Conservation (phyloP, 2,797 vertebrate genomes). For the Gambusia yucatana region DNA sequence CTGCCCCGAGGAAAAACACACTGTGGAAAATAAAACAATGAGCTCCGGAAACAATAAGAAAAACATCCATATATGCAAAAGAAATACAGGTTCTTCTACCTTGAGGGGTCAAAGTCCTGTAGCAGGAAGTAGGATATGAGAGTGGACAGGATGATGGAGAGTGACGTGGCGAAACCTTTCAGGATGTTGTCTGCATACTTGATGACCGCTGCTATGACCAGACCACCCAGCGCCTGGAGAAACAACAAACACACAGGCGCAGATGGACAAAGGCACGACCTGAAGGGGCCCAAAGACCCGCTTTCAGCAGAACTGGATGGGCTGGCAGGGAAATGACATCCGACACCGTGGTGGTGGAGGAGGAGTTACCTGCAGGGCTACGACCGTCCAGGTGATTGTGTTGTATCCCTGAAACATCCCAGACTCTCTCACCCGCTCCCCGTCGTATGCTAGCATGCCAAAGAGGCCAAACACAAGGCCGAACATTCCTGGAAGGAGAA, state of each 20-base stretch:
- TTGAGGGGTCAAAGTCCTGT: constrained; percentile 95
- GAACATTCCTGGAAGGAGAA: constrained; percentile 87
- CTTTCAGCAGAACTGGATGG: constrained; percentile 16
- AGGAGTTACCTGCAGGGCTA: constrained; percentile 89
- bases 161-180: constrained; percentile 97
- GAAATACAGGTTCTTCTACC: constrained; percentile 75
- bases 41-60: constrained; percentile 22
- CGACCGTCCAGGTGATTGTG: constrained; percentile 92
- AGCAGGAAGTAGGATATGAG: constrained; percentile 98
- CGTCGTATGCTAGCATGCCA: constrained; percentile 93
- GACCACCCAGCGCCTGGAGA: constrained; percentile 92
- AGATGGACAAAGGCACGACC: constrained; percentile 69
- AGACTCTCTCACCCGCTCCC: constrained; percentile 87
- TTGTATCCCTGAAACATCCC: constrained; percentile 99
- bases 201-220: constrained; percentile 98
- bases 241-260: constrained; percentile 67
- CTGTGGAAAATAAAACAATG: constrained; percentile 73
- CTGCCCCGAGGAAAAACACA: constrained; percentile 92
- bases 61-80: constrained; percentile 3
- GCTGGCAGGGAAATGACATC: constrained; percentile 2
- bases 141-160: constrained; percentile 98
- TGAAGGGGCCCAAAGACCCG: constrained; percentile 15
- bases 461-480: constrained; percentile 94
- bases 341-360: neutral
- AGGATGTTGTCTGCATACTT: constrained; percentile 99